Base-by-base conservation (phyloP, 2,888 invertebrate genomes). In the Euzetes globulus region DNA sequence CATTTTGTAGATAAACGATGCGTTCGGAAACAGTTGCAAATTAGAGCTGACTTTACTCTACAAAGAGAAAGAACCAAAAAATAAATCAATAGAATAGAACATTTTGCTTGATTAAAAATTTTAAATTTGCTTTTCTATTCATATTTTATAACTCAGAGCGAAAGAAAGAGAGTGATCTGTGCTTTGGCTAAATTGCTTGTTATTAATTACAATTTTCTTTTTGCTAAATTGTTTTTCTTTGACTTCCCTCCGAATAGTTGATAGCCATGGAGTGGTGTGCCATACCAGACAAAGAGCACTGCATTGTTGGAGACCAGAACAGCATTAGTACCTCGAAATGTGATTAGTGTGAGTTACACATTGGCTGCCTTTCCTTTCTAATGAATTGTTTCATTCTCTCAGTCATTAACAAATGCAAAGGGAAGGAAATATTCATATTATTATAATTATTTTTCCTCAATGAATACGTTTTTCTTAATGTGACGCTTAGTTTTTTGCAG, bases 51-150 rank as follows among this genome's bases (percentile, higher is more conserved):
- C 58, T 58, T 22, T 27, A 19, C 13, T 58, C 13, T n/a, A 58
- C 19, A 58, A 25, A 58, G 25, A 25, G 27, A 58, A 13, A 58
- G 27, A 58, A 15, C 33, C 25, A 58, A 58, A 58, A 50, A 15
- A 33, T 33, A n/a, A 63, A 63, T 63, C 63, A 63, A 63, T 63
- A 63, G 27, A 63, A 63, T 63, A n/a, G 63, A 63, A 63, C 63
- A 63, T 33, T 63, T 63, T 33, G 29, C 33, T 63, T 63, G 63
- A 63, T 63, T 63, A 63, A 63, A 63, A 63, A 33, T 63, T 63
- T 33, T n/a, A 63, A 63, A 63, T 27, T 63, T 63, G 22, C 25
- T n/a, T 29, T 63, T 33, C 9, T 63, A 63, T 63, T 63, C 63
- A 63, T 63, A 63, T 63, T 63, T 63, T 29, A 63, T 63, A 37